Evolutionary conservation across 2,797 vertebrate species (phyloP), one percentile per base, ranked within the genome.

Genomic region (Miichthys miiuy): DNA sequence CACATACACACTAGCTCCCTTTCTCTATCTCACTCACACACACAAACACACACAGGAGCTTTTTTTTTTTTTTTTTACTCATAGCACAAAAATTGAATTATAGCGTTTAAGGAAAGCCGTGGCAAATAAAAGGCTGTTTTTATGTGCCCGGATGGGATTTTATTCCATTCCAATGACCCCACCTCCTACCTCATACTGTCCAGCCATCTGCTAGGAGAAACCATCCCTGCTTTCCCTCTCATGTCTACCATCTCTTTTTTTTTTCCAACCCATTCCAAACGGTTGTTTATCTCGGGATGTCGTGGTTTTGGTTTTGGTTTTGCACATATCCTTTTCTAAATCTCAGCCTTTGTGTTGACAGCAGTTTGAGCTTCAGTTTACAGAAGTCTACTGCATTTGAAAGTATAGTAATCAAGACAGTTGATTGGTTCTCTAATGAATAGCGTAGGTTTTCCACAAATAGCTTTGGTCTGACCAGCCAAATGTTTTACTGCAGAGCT

Each of bases 131-230:
- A 87, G 66, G 51, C 66, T 80, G 75, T 84, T 87, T 90, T 90
- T 77, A 85, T 86, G 74, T 38, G 3, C 73, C 70, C 48, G 54
- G 79, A 84, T 87, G 77, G 80, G 85, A 80, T 88, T 89, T 84
- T 64, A 72, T 80, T 87, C 77, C 75, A 54, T 78, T 48, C 54
- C 77, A 76, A 0, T 81, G 88, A 89, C 89, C 84, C 83, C 88
- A 82, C 89, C 89, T 89, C 87, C 81, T 68, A 76, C 84, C 84
- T 88, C 89, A 83, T 69, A 87, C 86, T 84, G 86, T 83, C 83
- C 81, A 74, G 81, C 90, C 90, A 90, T 92, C 89, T 92, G 91
- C 75, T 81, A 9, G 62, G 60, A 70, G 38, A 82, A 79, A 82
- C 72, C 77, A 10, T 64, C 51, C 47, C 65, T 27, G 42, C 68